A percentile compares a stretch with the other conserved stretches of the same genome.
phyloP scores from a whole-genome alignment of 1,140 invertebrate species.

The Marisa cornuarietis region DNA sequence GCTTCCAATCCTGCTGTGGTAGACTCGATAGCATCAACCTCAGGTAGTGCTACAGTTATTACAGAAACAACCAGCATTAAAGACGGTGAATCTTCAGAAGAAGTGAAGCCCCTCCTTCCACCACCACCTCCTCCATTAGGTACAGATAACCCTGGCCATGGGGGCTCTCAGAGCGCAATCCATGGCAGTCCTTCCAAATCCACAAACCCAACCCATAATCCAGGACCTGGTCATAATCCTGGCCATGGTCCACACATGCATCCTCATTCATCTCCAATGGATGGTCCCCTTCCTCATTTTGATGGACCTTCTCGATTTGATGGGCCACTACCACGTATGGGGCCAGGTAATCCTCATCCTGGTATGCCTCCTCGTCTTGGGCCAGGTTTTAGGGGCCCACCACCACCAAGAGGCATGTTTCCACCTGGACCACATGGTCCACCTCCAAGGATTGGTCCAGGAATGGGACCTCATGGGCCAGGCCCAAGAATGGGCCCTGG shows the following conservation, averaged over 20 bases:
- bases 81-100: neutral
- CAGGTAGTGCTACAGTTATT: neutral
- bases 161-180: neutral
- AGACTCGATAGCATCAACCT: slow-evolving; percentile 5
- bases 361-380: neutral
- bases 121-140: slow-evolving; percentile 14
- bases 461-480: slow-evolving; percentile 28
- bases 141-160: neutral
- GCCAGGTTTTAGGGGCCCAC: slow-evolving; percentile 27
- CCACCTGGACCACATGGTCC: slow-evolving; percentile 27
- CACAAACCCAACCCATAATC: slow-evolving; percentile 8
- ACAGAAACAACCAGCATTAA: neutral
- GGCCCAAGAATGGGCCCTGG: slow-evolving; percentile 31
- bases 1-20: slow-evolving; percentile 4
- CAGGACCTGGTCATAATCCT: slow-evolving; percentile 17
- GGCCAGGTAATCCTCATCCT: slow-evolving; percentile 15
- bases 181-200: neutral
- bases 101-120: neutral
- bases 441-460: slow-evolving; percentile 25
- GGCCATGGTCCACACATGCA: slow-evolving; percentile 21
- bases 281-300: slow-evolving; percentile 7
- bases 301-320: slow-evolving; percentile 19
- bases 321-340: slow-evolving; percentile 18
- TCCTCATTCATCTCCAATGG: slow-evolving; percentile 7
- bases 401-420: slow-evolving; percentile 31